Conservation (phyloP, 2,113 vertebrate genomes). For the Nannospalax galili region DNA sequence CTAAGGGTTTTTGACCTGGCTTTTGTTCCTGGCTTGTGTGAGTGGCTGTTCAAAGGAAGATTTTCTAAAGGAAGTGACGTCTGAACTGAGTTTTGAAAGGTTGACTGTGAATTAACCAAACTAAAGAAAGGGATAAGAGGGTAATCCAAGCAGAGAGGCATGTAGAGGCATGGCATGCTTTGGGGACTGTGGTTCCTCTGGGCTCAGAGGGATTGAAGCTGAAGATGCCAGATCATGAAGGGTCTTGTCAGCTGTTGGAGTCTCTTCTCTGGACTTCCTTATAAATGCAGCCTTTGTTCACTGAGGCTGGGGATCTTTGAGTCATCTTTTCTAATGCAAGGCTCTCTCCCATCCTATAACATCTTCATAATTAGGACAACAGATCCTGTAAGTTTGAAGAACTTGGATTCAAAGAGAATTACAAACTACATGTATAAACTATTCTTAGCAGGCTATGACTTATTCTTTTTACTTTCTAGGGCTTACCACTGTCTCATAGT, state of each 20-base stretch:
- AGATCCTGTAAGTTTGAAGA: neutral
- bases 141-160: neutral
- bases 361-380: neutral
- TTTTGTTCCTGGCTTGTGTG: neutral
- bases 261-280: neutral
- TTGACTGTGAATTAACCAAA: conserved; percentile 23
- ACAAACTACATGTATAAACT: neutral
- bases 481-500: neutral
- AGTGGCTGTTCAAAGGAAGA: neutral
- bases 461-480: neutral
- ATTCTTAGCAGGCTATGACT: neutral
- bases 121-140: neutral
- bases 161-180: neutral
- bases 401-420: conserved; percentile 48
- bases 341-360: neutral
- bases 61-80: conserved; percentile 26
- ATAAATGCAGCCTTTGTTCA: conserved; percentile 42
- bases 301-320: conserved; percentile 14
- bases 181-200: neutral
- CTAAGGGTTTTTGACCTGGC: neutral
- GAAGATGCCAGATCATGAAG: neutral
- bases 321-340: conserved; percentile 4
- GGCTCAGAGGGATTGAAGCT: neutral
- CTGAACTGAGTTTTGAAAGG: conserved; percentile 26
- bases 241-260: conserved; percentile 15